phyloP scores from a whole-genome alignment of 2,797 vertebrate genomes.

The Rhynchonycteris naso region DNA sequence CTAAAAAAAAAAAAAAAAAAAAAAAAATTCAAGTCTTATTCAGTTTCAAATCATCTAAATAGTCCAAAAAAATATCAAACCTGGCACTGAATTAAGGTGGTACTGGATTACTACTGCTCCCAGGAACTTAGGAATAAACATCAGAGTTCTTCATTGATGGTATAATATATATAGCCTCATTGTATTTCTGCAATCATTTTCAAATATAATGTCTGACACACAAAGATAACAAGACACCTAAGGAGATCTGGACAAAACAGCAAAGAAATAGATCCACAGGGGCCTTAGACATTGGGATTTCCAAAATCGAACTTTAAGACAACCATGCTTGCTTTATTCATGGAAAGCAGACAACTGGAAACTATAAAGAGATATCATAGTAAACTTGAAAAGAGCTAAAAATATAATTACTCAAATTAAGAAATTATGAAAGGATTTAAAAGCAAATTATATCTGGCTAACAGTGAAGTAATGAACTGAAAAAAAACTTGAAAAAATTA shows the following conservation, averaged over 20 bases:
- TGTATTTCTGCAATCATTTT: not conserved
- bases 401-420: slow-evolving; percentile 40
- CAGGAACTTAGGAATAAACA: not conserved
- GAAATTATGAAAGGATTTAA: not conserved
- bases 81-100: not conserved
- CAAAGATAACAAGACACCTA: not conserved
- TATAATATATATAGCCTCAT: not conserved
- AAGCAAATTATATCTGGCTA: not conserved
- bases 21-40: not conserved
- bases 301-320: not conserved
- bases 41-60: not conserved
- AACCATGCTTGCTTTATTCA: not conserved
- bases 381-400: not conserved
- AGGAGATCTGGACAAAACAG: not conserved
- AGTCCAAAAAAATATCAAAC: not conserved
- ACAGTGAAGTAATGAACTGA: slow-evolving; percentile 20
- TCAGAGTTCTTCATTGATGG: not conserved
- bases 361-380: not conserved
- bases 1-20: not conserved
- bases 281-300: not conserved
- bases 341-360: not conserved
- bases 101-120: not conserved
- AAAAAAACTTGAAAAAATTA: slow-evolving; percentile 20
- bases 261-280: not conserved
- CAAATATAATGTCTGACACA: not conserved